Base-by-base conservation (phyloP, 2,888 invertebrate species). In the Himalopsyche tibetana region DNA sequence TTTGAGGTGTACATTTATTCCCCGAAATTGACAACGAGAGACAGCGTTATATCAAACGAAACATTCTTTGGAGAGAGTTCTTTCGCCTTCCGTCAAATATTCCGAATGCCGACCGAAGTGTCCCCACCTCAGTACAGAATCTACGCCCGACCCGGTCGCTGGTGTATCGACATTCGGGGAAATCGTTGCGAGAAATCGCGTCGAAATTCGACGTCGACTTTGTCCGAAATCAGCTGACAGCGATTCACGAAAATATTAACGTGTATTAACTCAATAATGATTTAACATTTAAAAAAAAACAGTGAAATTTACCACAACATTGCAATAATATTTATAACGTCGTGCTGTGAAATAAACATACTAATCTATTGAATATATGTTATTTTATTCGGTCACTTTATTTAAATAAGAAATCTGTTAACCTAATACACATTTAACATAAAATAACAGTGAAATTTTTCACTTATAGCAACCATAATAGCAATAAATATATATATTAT, bases 21-120 rank as follows among this genome's bases (percentile, higher is more conserved):
- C 51, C 51, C 2, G 15, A 51, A 15, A 15, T 4, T 12, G 51
- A 8, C 12, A 51, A 51, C 51, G 15, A n/a, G 63, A 63, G 19
- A 63, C 63, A 19, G 19, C 8, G 28, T 63, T 36, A 8, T 19
- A 38, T 28, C 38, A 74, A 74, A 74, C 15, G 36, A 74, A 74
- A 15, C 74, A 74, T 74, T 74, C 74, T 74, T 74, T 15, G 36
- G 74, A 74, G 74, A 74, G 74, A 74, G 74, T 74, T 74, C 74
- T 74, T 36, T 36, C 36, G 74, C 28, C 74, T 74, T 74, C 74
- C 74, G 74, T 74, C 74, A 36, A 74, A 74, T 38, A 74, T 36
- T 74, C 36, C 63, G 63, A 63, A 15, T 19, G 28, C 74, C 74
- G 9, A 74, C 74, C 8, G 36, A 15, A 5, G 36, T 38, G 74